Evolutionary conservation across 2,888 invertebrate species (phyloP), one percentile per base, ranked within the genome.

Genomic region (Anoplius nigerrimus): DNA sequence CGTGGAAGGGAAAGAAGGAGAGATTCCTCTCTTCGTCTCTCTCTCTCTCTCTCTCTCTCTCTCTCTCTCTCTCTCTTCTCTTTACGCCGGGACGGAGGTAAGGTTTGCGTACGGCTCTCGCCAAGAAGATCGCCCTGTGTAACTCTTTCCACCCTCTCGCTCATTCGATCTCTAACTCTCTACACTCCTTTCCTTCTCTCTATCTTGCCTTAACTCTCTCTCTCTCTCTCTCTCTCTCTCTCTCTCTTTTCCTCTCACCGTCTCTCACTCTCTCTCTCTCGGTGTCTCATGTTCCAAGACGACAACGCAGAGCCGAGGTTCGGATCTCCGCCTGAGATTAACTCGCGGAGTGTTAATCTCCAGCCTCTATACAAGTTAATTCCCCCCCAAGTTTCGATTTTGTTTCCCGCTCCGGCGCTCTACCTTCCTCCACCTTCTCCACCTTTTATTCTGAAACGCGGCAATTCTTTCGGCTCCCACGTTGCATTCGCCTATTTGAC

Each of bases 291-390:
- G 55, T 20, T 60, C 65, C 71, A 72, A 75, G 67, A 65, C 71
- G 62, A 64, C 68, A 67, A n/a, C n/a, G n/a, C 34, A 76, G 27
- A 24, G 24, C 8, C n/a, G 2, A 69, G 56, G 55, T 72, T 69
- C 66, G 80, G 80, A 84, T 83, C 79, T 69, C 60, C 58, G 60
- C 43, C 53, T 62, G 74, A 84, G 84, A 84, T 83, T 77, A 76
- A 58, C 62, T 69, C 56, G 72, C 46, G 18, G 42, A 15, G 66
- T 64, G 51, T 65, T 69, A 64, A 67, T 64, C 54, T 65, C 55
- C 62, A 54, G 69, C 59, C 71, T 70, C 78, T 78, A 78, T 77
- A 86, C 82, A 79, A 84, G 85, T 86, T 85, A 84, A 85, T 85
- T 81, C 80, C 57, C 55, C 59, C 62, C 53, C 48, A 16, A 59